Evolutionary conservation across 2,113 vertebrate species (phyloP).

Genomic region (Eidolon helvum): DNA sequence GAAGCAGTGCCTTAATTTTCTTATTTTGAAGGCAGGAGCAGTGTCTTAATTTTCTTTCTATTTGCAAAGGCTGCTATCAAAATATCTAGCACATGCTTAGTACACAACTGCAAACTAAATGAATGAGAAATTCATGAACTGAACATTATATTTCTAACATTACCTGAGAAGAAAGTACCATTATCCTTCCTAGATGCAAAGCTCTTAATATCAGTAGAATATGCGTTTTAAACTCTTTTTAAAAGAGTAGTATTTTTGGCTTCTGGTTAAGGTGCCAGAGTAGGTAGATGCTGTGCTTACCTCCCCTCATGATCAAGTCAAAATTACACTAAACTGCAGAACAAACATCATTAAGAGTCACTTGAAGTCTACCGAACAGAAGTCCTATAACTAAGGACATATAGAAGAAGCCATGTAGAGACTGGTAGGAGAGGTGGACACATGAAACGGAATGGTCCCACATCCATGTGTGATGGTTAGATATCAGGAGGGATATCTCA

Average conservation of each 20-base stretch:
- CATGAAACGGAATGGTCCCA: too few species aligned
- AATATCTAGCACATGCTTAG: not conserved
- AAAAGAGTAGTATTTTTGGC: not conserved
- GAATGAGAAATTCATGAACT: not conserved
- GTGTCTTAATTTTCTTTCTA: not conserved
- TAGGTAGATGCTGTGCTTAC: too few species aligned
- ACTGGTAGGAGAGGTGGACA: too few species aligned
- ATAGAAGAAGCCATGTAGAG: too few species aligned
- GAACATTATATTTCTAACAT: not conserved
- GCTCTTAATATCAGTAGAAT: not conserved
- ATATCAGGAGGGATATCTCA: too few species aligned
- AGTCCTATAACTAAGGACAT: too few species aligned
- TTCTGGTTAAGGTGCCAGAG: too few species aligned
- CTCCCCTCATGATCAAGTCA: too few species aligned
- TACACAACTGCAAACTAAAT: not conserved
- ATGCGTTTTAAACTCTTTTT: slow-evolving; percentile 15
- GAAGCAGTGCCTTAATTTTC: not conserved
- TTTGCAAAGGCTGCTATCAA: not conserved
- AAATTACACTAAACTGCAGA: too few species aligned
- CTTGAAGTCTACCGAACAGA: too few species aligned
- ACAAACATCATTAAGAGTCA: too few species aligned
- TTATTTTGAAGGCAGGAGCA: not conserved
- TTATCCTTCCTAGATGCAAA: not conserved
- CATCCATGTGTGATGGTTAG: too few species aligned
- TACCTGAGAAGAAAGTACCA: not conserved